These are phyloP conservation scores for Ischnus inquisitorius DNA, from an alignment of 2,888 invertebrate species.

Conservation along the genomic window DNA sequence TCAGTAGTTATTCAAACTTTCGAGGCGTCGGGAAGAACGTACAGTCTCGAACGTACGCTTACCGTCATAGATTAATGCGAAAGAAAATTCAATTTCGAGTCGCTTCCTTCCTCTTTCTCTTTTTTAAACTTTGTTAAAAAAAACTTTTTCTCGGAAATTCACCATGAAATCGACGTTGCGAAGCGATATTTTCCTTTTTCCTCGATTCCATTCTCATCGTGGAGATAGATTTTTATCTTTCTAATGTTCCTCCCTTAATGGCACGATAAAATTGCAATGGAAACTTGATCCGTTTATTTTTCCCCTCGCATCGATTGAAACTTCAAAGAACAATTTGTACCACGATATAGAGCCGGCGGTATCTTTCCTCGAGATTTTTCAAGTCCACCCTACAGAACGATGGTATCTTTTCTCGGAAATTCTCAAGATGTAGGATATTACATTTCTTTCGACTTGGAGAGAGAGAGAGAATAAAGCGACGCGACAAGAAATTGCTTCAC, in stretches of 20 bases:
- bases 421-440: not conserved
- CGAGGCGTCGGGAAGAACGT: not conserved
- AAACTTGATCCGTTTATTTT: not conserved
- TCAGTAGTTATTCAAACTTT: constrained; percentile 1
- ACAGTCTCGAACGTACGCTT: constrained; percentile 14
- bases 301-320: not conserved
- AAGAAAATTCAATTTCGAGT: constrained; percentile 3
- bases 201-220: not conserved
- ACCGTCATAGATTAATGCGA: constrained; percentile 5
- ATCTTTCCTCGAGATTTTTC: no score
- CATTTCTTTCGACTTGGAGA: constrained; percentile 33
- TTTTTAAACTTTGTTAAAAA: not conserved
- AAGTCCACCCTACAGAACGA: no score
- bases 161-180: not conserved
- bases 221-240: not conserved
- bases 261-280: not conserved
- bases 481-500: constrained; percentile 3
- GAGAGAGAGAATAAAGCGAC: constrained; percentile 42
- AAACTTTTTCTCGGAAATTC: not conserved
- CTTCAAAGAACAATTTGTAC: not conserved
- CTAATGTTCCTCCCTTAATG: not conserved
- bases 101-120: not conserved
- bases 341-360: no score
- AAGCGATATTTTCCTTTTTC: not conserved
- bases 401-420: not conserved